Evolutionary conservation across 2,888 invertebrate species (phyloP), one percentile per base, ranked within the genome.

Genomic region (Trypoxylon attenuatum): DNA sequence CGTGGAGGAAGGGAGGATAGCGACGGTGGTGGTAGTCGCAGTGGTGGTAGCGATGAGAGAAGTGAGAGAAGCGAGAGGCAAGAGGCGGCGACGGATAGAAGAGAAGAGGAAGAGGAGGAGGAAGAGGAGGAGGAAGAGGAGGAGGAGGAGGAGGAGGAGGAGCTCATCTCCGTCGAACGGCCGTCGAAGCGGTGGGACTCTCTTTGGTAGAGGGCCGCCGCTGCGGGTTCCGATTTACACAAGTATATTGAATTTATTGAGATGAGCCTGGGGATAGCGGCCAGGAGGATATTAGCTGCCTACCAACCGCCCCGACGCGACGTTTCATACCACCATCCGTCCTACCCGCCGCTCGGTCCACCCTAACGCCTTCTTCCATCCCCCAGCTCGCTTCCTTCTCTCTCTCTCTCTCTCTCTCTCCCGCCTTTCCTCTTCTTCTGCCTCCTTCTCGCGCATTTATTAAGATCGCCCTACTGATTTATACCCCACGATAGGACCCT

Each of bases 181-280:
- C 54, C 62, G 25, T 29, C 19, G 50, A 55, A 50, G 52, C 57
- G 10, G 39, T 38, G 56, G 55, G 71, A 54, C 50, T 50, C 57
- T 52, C 67, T 59, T 66, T 55, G 55, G 64, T 6, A 50, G 64
- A 68, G 71, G 54, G 55, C 56, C 29, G 73, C 58, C 51, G n/a
- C n/a, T n/a, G 65, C 66, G 76, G 76, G 76, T 77, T 77, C 77
- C 84, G 84, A 86, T 86, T 86, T 86, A 83, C 84, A 85, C 86
- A 85, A 86, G 85, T 87, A 87, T 87, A 87, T 87, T 87, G 86
- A 87, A 87, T 87, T 87, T 87, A 87, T 87, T 87, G 87, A 87
- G 87, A 87, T 86, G 87, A 87, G 86, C 86, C 81, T 82, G 76
- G 79, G 87, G 87, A 87, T 86, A 86, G 84, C 83, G 82, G 78